Evolutionary conservation across 2,888 invertebrate genomes (phyloP).

Genomic region (Prosapia bicincta): DNA sequence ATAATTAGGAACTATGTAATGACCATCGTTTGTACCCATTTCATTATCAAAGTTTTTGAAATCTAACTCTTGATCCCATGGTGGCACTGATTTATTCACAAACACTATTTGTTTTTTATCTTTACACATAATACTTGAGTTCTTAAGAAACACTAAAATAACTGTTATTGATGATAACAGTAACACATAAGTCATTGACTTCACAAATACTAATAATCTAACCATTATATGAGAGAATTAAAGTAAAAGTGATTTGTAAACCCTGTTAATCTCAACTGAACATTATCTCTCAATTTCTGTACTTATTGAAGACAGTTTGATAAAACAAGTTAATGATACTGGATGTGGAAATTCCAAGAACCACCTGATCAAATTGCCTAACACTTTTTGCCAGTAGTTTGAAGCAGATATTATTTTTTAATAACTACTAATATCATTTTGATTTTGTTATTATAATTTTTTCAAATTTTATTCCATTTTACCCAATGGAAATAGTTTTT

Average conservation of each 20-base stretch:
- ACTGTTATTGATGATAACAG: not conserved
- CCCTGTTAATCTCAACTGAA: not conserved
- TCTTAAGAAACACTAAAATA: not conserved
- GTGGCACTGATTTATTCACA: not conserved
- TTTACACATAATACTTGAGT: not conserved
- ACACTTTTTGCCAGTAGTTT: too few relatives aligned
- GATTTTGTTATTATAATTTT: too few relatives aligned
- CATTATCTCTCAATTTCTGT: not conserved
- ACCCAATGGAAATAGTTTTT: too few relatives aligned
- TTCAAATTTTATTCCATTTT: too few relatives aligned
- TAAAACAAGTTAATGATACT: not conserved
- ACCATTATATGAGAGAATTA: too few relatives aligned
- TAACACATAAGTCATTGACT: not conserved
- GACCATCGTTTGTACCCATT: slow-evolving; percentile 36
- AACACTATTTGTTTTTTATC: not conserved
- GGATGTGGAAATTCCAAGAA: too few relatives aligned
- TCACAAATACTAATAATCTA: not conserved
- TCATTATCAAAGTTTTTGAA: slow-evolving; percentile 38
- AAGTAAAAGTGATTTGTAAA: not conserved
- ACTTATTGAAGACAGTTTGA: not conserved
- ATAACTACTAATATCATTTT: too few relatives aligned
- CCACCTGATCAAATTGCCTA: too few relatives aligned
- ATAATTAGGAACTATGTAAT: slow-evolving; percentile 42
- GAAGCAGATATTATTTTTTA: too few relatives aligned
- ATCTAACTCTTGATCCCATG: slow-evolving; percentile 20